Evolutionary conservation across 2,888 invertebrate species (phyloP).

Genomic region (Ormyrus rosae): DNA sequence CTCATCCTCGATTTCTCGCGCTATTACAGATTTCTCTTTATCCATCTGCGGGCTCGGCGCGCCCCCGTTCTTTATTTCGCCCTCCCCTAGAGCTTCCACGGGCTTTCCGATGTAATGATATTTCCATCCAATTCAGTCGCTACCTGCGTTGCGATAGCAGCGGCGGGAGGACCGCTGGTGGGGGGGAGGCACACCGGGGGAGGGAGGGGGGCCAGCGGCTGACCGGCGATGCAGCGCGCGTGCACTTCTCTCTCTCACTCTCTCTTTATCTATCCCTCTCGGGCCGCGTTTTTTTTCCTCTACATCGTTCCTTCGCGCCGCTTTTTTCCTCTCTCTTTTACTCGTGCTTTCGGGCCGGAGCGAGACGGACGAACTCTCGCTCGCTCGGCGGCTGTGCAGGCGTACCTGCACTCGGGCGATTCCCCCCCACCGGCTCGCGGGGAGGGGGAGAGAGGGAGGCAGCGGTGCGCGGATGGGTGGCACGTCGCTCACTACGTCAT

Average conservation of each 20-base stretch:
- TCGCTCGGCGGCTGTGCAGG: slow-evolving; percentile 28
- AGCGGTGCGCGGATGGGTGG: slow-evolving; percentile 66
- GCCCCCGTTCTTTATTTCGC: slow-evolving; percentile 57
- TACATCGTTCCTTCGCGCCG: not conserved
- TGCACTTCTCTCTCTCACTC: slow-evolving; percentile 40
- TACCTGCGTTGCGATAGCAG: slow-evolving; percentile 33
- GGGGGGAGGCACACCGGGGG: not conserved
- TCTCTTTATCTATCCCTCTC: slow-evolving; percentile 58
- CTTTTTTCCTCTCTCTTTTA: slow-evolving; percentile 46
- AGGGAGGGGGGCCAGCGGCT: slow-evolving; percentile 21
- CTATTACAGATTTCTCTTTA: slow-evolving; percentile 28
- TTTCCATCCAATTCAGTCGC: slow-evolving; percentile 67
- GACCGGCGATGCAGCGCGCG: slow-evolving; percentile 49
- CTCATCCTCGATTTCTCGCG: slow-evolving; percentile 31
- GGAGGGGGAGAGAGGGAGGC: slow-evolving; percentile 19
- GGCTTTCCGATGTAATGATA: slow-evolving; percentile 72
- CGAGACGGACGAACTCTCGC: not conserved
- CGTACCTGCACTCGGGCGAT: slow-evolving; percentile 56
- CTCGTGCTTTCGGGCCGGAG: slow-evolving; percentile 57
- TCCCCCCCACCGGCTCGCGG: slow-evolving; percentile 63
- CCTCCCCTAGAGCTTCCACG: slow-evolving; percentile 59
- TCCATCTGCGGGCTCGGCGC: slow-evolving; percentile 33
- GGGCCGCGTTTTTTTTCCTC: slow-evolving; percentile 1
- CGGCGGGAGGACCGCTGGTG: not conserved
- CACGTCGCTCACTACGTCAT: slow-evolving; percentile 76